Conservation (phyloP, 1,140 invertebrate species). For the Apis laboriosa region DNA sequence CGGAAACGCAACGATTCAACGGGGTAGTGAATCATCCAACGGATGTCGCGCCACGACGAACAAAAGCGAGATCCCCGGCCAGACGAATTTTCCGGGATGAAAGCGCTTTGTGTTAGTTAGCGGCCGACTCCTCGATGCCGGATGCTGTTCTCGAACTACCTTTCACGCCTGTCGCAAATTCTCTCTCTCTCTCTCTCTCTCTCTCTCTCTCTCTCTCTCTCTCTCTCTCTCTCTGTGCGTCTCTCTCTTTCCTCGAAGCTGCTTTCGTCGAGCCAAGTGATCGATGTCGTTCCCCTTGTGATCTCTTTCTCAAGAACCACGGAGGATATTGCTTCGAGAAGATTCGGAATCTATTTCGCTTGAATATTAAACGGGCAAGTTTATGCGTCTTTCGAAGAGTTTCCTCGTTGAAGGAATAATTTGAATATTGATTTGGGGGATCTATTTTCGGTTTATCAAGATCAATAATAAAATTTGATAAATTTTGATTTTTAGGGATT, state of each 20-base stretch:
- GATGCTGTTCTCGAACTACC: slow-evolving; percentile 1
- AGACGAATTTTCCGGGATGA: slow-evolving; percentile 32
- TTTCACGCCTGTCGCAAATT: slow-evolving; percentile 15
- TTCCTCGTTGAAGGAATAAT: not conserved
- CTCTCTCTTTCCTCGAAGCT: no score
- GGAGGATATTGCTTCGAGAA: not conserved
- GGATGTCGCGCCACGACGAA: not conserved
- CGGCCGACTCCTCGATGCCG: not conserved
- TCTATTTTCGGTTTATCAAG: no score
- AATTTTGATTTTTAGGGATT: no score
- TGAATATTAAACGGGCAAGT: slow-evolving; percentile 7
- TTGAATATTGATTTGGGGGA: no score
- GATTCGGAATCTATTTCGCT: slow-evolving; percentile 2
- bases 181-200: no score
- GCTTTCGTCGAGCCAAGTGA: no score
- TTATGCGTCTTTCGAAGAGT: not conserved
- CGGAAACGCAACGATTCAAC: slow-evolving; percentile 38
- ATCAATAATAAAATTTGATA: no score
- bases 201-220: no score
- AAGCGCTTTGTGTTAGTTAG: slow-evolving; percentile 23
- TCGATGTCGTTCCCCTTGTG: no score
- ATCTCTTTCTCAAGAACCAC: no score
- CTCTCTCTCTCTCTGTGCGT: not conserved
- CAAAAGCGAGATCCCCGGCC: slow-evolving; percentile 19
- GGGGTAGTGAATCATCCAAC: slow-evolving; percentile 16